Base-by-base conservation (phyloP, 2,888 invertebrate species). In the Andrena flavipes region DNA sequence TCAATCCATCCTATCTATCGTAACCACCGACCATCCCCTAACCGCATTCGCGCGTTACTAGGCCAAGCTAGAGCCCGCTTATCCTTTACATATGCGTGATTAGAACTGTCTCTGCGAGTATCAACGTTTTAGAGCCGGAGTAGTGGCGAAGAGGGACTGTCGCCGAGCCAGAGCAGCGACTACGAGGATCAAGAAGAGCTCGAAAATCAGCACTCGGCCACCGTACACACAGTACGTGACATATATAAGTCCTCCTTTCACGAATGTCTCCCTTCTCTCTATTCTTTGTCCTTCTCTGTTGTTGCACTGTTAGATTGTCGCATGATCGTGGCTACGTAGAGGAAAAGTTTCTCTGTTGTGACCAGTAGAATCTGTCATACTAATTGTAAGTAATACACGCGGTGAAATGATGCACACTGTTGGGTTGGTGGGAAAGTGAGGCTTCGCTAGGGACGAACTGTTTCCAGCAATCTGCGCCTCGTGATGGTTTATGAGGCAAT, bases 131-230 rank as follows among this genome's bases (percentile, higher is more conserved):
- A 93, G 94, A 94, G 93, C 86, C 94, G 95, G 85, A 95, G 95
- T 93, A 95, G 95, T 88, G 95, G 95, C 84, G 95, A 95, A 90
- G 95, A 95, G 84, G 95, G 95, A 76, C 92, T 95, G 70, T 96
- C 96, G 77, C 96, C 96, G 75, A 96, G 96, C 92, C 96, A 96
- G 86, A 96, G 96, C 92, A 96, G 96, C 87, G 96, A 96, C 94
- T 96, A 96, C 93, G 96, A 96, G 94, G 96, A 96, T 92, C 96
- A 96, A 92, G 96, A 96, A 91, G 96, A 96, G 88, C 95, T 95
- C 90, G 95, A 94, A 90, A 95, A 95, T 92, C 96, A 95, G 90
- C 95, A 96, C 93, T 95, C 96, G 91, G 95, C 95, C 88, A 96
- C 96, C 88, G 95, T 96, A 91, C 96, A 96, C 94, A 95, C 96